These are phyloP conservation scores for Alces alces DNA, from an alignment of 2,113 vertebrate genomes.

Conservation along the genomic window DNA sequence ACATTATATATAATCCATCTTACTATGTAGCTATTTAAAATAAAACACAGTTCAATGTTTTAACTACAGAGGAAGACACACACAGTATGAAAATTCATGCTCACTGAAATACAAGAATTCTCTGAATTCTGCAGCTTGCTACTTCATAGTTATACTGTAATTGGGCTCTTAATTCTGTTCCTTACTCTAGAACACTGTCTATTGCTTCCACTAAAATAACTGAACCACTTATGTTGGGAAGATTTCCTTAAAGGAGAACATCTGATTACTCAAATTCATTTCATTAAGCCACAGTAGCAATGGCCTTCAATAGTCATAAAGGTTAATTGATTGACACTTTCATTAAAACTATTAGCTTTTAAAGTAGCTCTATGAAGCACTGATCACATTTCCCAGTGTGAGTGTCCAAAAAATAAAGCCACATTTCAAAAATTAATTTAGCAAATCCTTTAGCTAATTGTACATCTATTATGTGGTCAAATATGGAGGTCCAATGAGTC, in stretches of 20 bases:
- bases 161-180: not conserved
- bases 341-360: not conserved
- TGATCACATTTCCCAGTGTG: not conserved
- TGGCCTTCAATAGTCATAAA: not conserved
- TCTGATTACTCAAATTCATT: not conserved
- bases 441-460: not conserved
- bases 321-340: not conserved
- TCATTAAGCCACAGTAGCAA: not conserved
- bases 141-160: not conserved
- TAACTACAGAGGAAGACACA: not conserved
- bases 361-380: not conserved
- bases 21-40: not conserved
- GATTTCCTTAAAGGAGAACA: slow-evolving; percentile 1
- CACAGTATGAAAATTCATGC: not conserved
- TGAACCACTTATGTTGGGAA: not conserved
- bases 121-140: not conserved
- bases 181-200: not conserved
- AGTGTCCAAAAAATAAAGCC: not conserved
- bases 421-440: slow-evolving; percentile 3
- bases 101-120: not conserved
- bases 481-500: not conserved
- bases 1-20: not conserved
- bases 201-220: not conserved
- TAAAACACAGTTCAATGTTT: not conserved
- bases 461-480: not conserved